phyloP scores from a whole-genome alignment of 2,888 invertebrate genomes.

The Elegia similella region DNA sequence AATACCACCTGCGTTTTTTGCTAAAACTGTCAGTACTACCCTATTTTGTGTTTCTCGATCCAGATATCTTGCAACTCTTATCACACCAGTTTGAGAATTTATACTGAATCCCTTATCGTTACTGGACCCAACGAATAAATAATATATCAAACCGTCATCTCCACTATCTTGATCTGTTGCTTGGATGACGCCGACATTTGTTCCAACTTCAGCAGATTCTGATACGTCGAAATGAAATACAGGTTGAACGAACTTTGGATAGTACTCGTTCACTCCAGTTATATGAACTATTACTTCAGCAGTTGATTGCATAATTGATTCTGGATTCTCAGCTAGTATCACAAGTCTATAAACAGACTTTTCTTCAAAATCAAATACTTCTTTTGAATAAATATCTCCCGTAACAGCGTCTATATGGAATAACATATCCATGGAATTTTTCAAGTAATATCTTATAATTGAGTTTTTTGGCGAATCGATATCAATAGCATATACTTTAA shows the following conservation, averaged over 20 bases:
- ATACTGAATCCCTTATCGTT: slow-evolving; percentile 95
- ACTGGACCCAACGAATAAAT: slow-evolving; percentile 95
- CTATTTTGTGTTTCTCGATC: slow-evolving; percentile 94
- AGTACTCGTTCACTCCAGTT: slow-evolving; percentile 93
- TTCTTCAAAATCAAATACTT: slow-evolving; percentile 94
- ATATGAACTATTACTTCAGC: slow-evolving; percentile 88
- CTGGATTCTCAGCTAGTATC: slow-evolving; percentile 93
- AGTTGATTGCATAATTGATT: slow-evolving; percentile 88
- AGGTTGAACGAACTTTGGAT: slow-evolving; percentile 92
- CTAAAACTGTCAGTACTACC: slow-evolving; percentile 94
- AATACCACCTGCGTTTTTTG: slow-evolving; percentile 96
- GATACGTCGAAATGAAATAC: slow-evolving; percentile 96
- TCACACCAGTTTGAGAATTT: slow-evolving; percentile 90
- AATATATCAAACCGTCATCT: slow-evolving; percentile 93
- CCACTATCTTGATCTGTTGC: slow-evolving; percentile 95
- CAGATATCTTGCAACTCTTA: slow-evolving; percentile 90
- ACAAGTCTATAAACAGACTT: slow-evolving; percentile 87
- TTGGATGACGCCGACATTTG: slow-evolving; percentile 91
- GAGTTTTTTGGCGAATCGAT: slow-evolving; percentile 94
- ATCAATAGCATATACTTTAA: slow-evolving; percentile 89
- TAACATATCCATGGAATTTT: slow-evolving; percentile 87
- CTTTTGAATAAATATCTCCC: slow-evolving; percentile 88
- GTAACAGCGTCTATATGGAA: slow-evolving; percentile 90
- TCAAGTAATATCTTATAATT: slow-evolving; percentile 90
- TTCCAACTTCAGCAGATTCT: slow-evolving; percentile 93